A percentile compares a stretch with the other conserved stretches of the same genome.
phyloP scores from a whole-genome alignment of 37 sponge, comb jelly and placozoan genomes.

The Aplysina aerophoba region DNA sequence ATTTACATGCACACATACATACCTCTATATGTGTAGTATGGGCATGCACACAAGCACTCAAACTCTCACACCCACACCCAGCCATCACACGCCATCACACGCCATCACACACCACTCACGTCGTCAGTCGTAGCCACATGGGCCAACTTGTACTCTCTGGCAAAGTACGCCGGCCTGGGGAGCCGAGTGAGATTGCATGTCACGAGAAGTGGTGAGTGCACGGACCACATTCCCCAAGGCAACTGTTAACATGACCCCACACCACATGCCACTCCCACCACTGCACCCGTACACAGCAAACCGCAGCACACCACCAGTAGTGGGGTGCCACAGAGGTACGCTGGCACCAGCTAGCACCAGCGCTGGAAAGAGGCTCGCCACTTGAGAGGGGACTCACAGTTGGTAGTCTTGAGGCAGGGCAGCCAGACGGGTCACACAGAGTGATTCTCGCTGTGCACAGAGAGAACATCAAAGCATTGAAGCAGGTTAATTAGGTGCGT shows the following conservation, averaged over 20 bases:
- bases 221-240: no score
- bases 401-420: not conserved
- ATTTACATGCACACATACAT: no score
- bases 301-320: no score
- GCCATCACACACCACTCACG: constrained; percentile 15
- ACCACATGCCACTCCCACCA: no score
- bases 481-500: not conserved
- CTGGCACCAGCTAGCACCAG: no score
- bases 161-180: constrained; percentile 18
- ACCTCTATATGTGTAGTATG: no score
- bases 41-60: no score
- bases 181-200: not conserved
- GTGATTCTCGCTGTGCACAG: constrained; percentile 12
- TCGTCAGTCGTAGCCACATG: constrained; percentile 54
- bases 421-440: not conserved
- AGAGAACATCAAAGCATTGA: not conserved
- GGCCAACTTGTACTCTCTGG: constrained; percentile 69
- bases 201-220: no score
- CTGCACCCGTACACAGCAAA: no score
- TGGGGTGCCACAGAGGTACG: no score
- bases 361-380: no score
- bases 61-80: not conserved
- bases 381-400: not conserved
- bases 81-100: not conserved
- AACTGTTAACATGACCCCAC: no score